These are phyloP conservation scores for Alloplasta piceator DNA, from an alignment of 2,888 invertebrate species.

Conservation along the genomic window DNA sequence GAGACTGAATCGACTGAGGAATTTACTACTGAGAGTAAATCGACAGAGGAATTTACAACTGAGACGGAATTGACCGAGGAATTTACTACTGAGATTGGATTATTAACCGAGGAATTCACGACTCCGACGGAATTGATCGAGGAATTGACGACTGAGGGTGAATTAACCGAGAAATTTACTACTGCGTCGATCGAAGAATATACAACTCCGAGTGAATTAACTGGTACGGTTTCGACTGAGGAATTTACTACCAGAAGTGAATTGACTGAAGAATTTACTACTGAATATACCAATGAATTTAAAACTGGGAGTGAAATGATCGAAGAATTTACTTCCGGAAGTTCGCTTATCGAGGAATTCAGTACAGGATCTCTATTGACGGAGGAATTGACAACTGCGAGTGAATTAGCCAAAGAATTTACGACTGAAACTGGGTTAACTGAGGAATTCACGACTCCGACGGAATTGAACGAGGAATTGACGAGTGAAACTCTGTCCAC, in stretches of 20 bases:
- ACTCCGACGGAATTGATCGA: not conserved
- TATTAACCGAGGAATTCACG: not conserved
- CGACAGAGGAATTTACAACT: not conserved
- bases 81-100: not conserved
- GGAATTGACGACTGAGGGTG: not conserved
- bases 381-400: not conserved
- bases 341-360: too few relatives aligned
- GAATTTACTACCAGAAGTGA: not conserved
- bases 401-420: constrained; percentile 13
- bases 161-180: constrained; percentile 1
- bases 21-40: not conserved
- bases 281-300: not conserved
- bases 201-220: constrained; percentile 11
- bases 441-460: constrained; percentile 1
- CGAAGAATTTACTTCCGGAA: too few relatives aligned
- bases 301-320: too few relatives aligned
- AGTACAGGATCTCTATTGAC: too few relatives aligned
- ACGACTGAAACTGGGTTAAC: not conserved
- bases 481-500: not conserved
- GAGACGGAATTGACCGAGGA: not conserved
- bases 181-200: not conserved
- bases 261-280: not conserved
- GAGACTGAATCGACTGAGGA: not conserved
- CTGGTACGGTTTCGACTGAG: not conserved
- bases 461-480: not conserved